Base-by-base conservation (phyloP, 2,888 invertebrate species). In the Perithous albicinctus region DNA sequence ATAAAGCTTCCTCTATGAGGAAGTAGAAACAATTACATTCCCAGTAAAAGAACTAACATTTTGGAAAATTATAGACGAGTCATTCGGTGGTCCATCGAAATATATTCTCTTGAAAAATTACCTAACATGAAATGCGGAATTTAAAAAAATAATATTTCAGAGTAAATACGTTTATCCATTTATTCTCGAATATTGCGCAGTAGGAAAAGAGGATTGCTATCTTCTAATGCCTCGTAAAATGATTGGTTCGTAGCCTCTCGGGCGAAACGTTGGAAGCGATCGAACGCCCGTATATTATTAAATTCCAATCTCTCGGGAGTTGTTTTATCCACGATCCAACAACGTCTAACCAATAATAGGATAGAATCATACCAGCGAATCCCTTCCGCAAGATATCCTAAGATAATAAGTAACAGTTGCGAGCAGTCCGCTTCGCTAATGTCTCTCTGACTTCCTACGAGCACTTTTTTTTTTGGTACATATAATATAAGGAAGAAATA, bases 311-410 rank as follows among this genome's bases (percentile, higher is more conserved):
- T 70, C 61, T 63, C 76, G 29, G 1, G 29, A n/a, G 15, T 38
- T 26, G 43, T 18, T 69, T 20, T 67, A 18, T 32, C 20, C 18
- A 38, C 54, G 54, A 54, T 26, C 54, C 26, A n/a, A 26, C 54
- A 26, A 54, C 54, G 54, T 54, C 54, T 12, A 26, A 38, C 61
- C 20, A 69, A 69, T 61, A 77, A 77, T 38, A 66, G 59, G 74
- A 79, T 61, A 74, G 61, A 74, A 79, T 79, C 67, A 43, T 23
- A 41, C 20, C 8, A 23, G 32, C 12, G 41, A 69, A 69, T 63
- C 74, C 67, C 74, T 69, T 79, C 67, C 51, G 54, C 61, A 26
- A 79, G 63, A 79, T 79, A 54, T 79, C 61, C 41, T 29, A 61
- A 51, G 59, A 74, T 79, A 69, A 79, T 54, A 26, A 26, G 54